A percentile compares a stretch with the other conserved stretches of the same genome.
phyloP scores from a whole-genome alignment of 2,113 vertebrate species.

The Etia nguti region DNA sequence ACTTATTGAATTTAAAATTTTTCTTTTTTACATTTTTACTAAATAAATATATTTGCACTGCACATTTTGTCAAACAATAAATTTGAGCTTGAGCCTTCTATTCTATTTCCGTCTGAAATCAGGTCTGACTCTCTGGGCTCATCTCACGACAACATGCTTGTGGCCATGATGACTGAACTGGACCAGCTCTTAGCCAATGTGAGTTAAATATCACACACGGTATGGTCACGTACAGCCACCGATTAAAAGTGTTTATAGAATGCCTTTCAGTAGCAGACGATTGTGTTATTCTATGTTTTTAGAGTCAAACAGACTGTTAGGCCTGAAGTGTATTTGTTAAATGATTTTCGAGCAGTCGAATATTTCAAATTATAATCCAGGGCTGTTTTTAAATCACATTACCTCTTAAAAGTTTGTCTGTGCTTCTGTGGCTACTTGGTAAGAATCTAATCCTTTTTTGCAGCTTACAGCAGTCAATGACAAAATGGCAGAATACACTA shows the following conservation, averaged over 20 bases:
- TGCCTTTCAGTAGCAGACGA: background rate
- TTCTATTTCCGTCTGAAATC: background rate
- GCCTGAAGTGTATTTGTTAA: background rate
- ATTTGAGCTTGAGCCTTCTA: background rate
- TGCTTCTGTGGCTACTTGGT: background rate
- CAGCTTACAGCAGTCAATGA: slow-evolving; percentile 89
- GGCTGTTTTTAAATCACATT: background rate
- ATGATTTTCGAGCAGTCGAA: background rate
- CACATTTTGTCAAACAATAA: background rate
- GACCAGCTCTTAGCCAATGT: slow-evolving; percentile 91
- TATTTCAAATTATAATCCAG: background rate
- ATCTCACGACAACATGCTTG: slow-evolving; percentile 90
- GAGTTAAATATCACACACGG: slow-evolving; percentile 6
- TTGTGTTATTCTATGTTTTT: background rate
- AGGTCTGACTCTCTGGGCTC: slow-evolving; percentile 89
- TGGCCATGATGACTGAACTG: slow-evolving; percentile 92
- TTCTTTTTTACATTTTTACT: background rate
- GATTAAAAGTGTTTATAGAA: background rate
- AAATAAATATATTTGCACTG: background rate
- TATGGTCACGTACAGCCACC: background rate
- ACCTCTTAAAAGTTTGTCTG: background rate
- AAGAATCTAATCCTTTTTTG: background rate
- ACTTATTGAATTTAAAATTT: background rate
- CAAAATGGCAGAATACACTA: slow-evolving; percentile 91
- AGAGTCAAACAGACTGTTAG: background rate